Evolutionary conservation across 2,797 vertebrate species (phyloP).

Genomic region (Pangasius macronema): DNA sequence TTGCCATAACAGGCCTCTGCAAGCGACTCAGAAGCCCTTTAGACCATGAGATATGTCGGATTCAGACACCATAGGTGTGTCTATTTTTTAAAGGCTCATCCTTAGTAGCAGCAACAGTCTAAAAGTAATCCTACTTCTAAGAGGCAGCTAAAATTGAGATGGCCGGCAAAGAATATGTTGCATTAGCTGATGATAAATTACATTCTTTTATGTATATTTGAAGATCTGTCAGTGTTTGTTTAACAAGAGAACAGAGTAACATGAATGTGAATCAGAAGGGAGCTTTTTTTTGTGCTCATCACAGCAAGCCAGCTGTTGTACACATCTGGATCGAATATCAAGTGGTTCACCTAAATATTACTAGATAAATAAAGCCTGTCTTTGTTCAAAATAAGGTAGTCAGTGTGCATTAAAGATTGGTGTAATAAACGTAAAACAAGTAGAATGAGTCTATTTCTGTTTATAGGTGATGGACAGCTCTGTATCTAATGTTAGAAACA

Average conservation of each 20-base stretch:
- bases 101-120: slow-evolving; percentile 9
- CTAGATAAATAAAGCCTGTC: not conserved
- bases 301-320: not conserved
- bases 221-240: not conserved
- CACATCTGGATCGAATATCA: not conserved
- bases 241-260: not conserved
- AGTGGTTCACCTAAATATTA: not conserved
- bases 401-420: not conserved
- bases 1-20: slow-evolving; percentile 60
- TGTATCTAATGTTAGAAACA: not conserved
- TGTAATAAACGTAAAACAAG: not conserved
- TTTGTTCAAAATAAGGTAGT: not conserved
- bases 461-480: too few relatives aligned
- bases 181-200: not conserved
- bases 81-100: slow-evolving; percentile 26
- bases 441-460: not conserved
- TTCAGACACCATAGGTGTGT: slow-evolving; percentile 33
- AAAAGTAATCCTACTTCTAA: slow-evolving; percentile 23
- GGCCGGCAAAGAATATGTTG: not conserved
- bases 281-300: not conserved
- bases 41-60: slow-evolving; percentile 36
- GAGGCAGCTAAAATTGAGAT: not conserved
- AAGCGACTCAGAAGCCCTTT: slow-evolving; percentile 36
- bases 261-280: not conserved
- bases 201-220: not conserved